Base-by-base conservation (phyloP, 2,113 vertebrate species). In the Agapornis roseicollis region DNA sequence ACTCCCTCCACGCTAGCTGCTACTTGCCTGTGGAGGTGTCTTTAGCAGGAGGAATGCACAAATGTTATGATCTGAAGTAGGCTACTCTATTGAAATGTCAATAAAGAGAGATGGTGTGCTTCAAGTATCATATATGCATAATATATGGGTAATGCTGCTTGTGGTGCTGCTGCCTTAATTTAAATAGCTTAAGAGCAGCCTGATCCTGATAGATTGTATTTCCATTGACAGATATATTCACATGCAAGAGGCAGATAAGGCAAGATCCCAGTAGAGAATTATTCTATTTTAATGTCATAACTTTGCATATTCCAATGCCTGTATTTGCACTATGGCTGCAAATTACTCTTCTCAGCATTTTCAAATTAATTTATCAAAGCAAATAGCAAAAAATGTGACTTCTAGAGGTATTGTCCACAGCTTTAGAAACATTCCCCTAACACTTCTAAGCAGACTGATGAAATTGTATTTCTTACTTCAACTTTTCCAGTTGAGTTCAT, bases 361-460 rank as follows among this genome's bases (percentile, higher is more conserved):
- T 87, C 83, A 90, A 92, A 86, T 76, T 94, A 79, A 79, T 85
- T 88, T 86, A 94, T 95, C 69, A 81, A 96, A 93, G 76, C 27
- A 94, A 91, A 85, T 6, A 80, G 60, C 42, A 93, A 91, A 94
- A 95, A 89, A 74, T 4, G 13, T 55, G 29, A 81, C 77, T 94
- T 85, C 73, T 82, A 90, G 70, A 66, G 65, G 27, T 52, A 82
- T 3, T 87, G 80, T 90, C 80, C 77, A 87, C 52, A 86, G 71
- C 39, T 90, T 92, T 74, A 94, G 72, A 88, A 91, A 88, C 28
- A 88, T 73, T 35, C 73, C 55, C 64, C 24, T 52, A 76, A 76
- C 82, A 90, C n/a, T 77, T 66, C 63, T 47, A 84, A 80, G 56
- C 46, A 86, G 29, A 23, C 31, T 7, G 16, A 29, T 76, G n/a